Conservation (phyloP, 2,113 vertebrate genomes). For the Sinocyclocheilus anshuiensis region DNA sequence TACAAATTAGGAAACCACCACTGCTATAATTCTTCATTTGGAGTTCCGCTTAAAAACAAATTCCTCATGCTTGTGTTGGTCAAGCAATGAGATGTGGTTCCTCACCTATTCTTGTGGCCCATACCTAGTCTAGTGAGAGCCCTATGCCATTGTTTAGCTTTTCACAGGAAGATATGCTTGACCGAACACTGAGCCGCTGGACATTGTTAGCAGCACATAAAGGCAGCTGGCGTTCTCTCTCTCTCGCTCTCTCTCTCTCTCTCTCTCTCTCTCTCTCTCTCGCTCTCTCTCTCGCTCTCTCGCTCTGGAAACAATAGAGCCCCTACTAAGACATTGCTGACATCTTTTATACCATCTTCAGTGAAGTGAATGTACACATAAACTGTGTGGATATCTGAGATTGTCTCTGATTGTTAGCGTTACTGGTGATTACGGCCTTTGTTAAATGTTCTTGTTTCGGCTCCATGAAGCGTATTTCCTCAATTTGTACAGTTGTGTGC, state of each 20-base stretch:
- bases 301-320: constrained; percentile 58
- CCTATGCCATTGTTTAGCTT: constrained; percentile 65
- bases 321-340: constrained; percentile 47
- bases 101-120: constrained; percentile 24
- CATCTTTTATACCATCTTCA: constrained; percentile 59
- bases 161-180: constrained; percentile 63
- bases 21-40: not conserved
- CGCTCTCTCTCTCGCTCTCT: constrained; percentile 36
- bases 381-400: constrained; percentile 59
- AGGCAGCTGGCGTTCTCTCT: constrained; percentile 59
- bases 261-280: constrained; percentile 38
- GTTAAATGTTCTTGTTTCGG: constrained; percentile 57
- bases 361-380: constrained; percentile 58
- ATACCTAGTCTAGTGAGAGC: constrained; percentile 42
- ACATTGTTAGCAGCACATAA: constrained; percentile 64
- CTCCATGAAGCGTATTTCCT: constrained; percentile 53
- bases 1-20: constrained; percentile 14
- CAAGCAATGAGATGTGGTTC: constrained; percentile 39
- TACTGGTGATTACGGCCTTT: constrained; percentile 44
- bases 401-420: constrained; percentile 59
- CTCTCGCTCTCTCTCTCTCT: constrained; percentile 42
- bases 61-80: not conserved
- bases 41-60: not conserved
- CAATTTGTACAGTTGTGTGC: constrained; percentile 53
- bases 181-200: constrained; percentile 61